These are phyloP conservation scores for Selenia dentaria DNA, from an alignment of 2,888 invertebrate species.

Conservation along the genomic window DNA sequence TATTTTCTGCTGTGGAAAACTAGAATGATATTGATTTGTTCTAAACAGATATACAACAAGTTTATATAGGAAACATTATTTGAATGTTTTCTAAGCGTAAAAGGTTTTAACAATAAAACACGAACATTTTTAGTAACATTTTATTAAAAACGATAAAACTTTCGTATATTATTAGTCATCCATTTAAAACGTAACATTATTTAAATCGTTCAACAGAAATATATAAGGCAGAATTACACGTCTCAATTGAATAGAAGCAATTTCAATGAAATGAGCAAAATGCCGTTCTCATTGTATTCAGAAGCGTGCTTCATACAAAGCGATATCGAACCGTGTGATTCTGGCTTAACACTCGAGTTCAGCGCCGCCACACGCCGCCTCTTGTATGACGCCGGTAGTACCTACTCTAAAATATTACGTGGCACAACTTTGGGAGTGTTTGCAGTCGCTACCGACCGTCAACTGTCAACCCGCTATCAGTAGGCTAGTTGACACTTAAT, in stretches of 20 bases:
- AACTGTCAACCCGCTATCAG: not conserved
- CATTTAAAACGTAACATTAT: conserved; percentile 68
- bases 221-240: not conserved
- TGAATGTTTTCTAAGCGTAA: too few relatives aligned
- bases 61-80: too few relatives aligned
- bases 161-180: conserved; percentile 59
- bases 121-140: conserved; percentile 48
- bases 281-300: too few relatives aligned
- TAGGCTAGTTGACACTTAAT: not conserved
- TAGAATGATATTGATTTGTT: too few relatives aligned
- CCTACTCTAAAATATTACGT: not conserved
- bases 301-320: not conserved
- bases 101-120: conserved; percentile 19
- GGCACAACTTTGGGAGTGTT: not conserved
- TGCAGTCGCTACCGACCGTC: not conserved
- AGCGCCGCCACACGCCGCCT: not conserved
- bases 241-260: not conserved
- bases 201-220: conserved; percentile 47
- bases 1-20: too few relatives aligned
- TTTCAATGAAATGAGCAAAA: too few relatives aligned
- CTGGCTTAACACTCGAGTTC: not conserved
- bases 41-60: too few relatives aligned
- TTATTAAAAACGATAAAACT: conserved; percentile 79
- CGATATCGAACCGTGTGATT: not conserved
- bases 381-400: not conserved